These are phyloP conservation scores for Miichthys miiuy DNA, from an alignment of 2,797 vertebrate species.

Conservation along the genomic window DNA sequence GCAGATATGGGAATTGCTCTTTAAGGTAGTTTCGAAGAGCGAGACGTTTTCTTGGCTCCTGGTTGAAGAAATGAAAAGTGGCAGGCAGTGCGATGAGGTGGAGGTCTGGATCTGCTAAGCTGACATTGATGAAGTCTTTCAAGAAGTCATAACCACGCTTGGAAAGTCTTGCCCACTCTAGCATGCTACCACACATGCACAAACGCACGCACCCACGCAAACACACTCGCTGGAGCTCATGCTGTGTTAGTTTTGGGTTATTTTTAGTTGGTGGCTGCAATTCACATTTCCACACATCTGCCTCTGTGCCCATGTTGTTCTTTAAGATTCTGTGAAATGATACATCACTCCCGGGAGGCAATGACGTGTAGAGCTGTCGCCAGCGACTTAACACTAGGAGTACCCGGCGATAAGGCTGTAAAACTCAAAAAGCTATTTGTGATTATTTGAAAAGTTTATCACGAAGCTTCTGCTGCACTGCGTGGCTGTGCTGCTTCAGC, in stretches of 20 bases:
- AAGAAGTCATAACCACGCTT: slow-evolving; percentile 60
- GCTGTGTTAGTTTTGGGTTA: slow-evolving; percentile 59
- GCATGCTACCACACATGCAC: slow-evolving; percentile 42
- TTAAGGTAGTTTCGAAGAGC: slow-evolving; percentile 24
- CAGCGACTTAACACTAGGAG: slow-evolving; percentile 22
- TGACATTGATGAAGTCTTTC: slow-evolving; percentile 73
- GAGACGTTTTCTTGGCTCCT: slow-evolving; percentile 65
- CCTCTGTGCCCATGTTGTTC: slow-evolving; percentile 57
- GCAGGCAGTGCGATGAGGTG: slow-evolving; percentile 8
- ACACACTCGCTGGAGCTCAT: slow-evolving; percentile 18
- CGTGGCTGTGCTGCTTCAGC: no score
- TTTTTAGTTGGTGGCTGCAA: slow-evolving; percentile 62
- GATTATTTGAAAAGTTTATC: slow-evolving; percentile 17
- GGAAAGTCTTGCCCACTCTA: slow-evolving; percentile 63
- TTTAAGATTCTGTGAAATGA: slow-evolving; percentile 63
- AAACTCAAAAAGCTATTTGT: slow-evolving; percentile 20
- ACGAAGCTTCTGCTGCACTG: not conserved
- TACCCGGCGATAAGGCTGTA: not conserved
- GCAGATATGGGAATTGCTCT: slow-evolving; percentile 63
- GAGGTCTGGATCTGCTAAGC: slow-evolving; percentile 59
- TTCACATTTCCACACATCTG: slow-evolving; percentile 68
- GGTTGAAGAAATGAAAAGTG: slow-evolving; percentile 48
- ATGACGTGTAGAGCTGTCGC: slow-evolving; percentile 30
- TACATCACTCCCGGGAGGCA: slow-evolving; percentile 46
- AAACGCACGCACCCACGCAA: slow-evolving; percentile 18